Percentiles rank a stretch among this genome's conserved stretches.
phyloP scores from a whole-genome alignment of 2,113 vertebrate genomes.

The Manacus vitellinus region DNA sequence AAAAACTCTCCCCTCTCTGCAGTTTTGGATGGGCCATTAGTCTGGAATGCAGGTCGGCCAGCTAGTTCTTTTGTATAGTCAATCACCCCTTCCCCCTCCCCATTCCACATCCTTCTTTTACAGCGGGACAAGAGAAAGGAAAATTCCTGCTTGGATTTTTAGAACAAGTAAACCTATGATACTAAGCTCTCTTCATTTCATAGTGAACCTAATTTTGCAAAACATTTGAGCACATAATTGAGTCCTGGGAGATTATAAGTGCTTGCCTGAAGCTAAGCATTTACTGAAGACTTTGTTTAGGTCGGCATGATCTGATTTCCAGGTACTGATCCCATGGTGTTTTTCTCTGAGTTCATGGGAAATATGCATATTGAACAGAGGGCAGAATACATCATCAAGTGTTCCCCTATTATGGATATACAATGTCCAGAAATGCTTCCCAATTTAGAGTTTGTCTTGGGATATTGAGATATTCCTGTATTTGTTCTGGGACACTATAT shows the following conservation, averaged over 20 bases:
- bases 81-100: no score
- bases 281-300: neutral
- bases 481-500: neutral
- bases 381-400: neutral
- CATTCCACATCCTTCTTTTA: no score
- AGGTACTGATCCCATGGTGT: neutral
- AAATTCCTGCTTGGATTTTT: no score
- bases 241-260: neutral
- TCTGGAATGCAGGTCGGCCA: no score
- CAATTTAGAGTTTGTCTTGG: neutral
- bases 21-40: no score
- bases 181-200: neutral
- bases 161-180: no score
- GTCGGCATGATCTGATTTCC: neutral
- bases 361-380: fast-evolving
- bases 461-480: neutral
- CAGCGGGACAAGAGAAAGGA: no score
- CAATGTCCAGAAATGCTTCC: neutral
- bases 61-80: no score
- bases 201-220: neutral
- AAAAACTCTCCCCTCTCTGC: no score
- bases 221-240: neutral
- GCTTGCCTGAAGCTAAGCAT: neutral
- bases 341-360: neutral
- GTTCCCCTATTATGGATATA: neutral